These are phyloP conservation scores for Diadumene lineata DNA, from an alignment of 92 coral and sea anemone species.

Conservation along the genomic window DNA sequence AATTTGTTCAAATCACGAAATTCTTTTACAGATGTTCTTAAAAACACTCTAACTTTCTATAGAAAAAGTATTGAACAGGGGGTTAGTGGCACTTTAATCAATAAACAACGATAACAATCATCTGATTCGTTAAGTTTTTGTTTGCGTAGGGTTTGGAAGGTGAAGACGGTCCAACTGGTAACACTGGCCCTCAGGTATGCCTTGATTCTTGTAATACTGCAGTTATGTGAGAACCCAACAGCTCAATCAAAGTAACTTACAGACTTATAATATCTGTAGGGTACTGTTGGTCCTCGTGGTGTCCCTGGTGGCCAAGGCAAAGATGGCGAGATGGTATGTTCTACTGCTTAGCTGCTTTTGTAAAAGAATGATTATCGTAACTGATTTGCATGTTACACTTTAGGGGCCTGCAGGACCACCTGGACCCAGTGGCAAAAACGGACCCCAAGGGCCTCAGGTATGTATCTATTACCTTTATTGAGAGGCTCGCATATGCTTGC, in stretches of 20 bases:
- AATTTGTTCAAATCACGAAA: too few relatives aligned
- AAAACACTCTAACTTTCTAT: too few relatives aligned
- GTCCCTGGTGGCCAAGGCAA: slow-evolving; percentile 50
- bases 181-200: slow-evolving; percentile 21
- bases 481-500: too few relatives aligned
- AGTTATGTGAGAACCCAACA: too few relatives aligned
- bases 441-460: slow-evolving; percentile 58
- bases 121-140: too few relatives aligned
- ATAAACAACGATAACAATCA: too few relatives aligned
- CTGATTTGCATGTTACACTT: not conserved
- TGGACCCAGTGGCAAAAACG: slow-evolving; percentile 47
- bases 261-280: slow-evolving; percentile 40
- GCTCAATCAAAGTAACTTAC: not conserved
- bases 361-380: not conserved
- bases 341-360: not conserved
- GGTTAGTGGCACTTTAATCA: too few relatives aligned
- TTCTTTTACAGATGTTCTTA: too few relatives aligned
- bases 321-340: slow-evolving; percentile 48
- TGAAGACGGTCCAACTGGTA: slow-evolving; percentile 26
- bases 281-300: slow-evolving; percentile 49
- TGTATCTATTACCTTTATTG: too few relatives aligned
- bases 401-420: slow-evolving; percentile 43
- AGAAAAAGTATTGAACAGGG: too few relatives aligned
- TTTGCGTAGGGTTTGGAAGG: slow-evolving; percentile 22
- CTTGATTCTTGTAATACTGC: not conserved